phyloP scores from a whole-genome alignment of 2,113 vertebrate species.

The Boulengerochromis microlepis region DNA sequence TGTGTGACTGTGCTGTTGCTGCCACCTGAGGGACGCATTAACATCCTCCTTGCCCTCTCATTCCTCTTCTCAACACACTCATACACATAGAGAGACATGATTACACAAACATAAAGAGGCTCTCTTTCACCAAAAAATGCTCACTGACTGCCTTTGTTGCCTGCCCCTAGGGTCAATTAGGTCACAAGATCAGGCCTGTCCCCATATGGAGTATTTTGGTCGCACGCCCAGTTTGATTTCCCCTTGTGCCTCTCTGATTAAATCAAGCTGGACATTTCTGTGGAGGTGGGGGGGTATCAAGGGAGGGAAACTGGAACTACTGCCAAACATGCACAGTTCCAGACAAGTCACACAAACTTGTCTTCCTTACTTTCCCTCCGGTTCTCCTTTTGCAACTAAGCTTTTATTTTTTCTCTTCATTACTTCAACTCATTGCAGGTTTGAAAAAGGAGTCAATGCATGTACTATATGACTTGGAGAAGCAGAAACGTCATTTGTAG shows the following conservation, averaged over 20 bases:
- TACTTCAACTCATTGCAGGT: not conserved
- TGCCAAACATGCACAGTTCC: conserved; percentile 50
- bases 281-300: conserved; percentile 21
- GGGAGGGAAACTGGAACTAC: not conserved
- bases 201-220: conserved; percentile 38
- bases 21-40: conserved; percentile 57
- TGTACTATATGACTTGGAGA: not conserved
- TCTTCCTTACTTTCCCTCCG: not conserved
- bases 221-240: conserved; percentile 38
- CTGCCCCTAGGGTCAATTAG: not conserved
- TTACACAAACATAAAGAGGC: not conserved
- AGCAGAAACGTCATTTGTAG: conserved; percentile 25
- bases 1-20: conserved; percentile 45
- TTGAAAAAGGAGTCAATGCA: not conserved
- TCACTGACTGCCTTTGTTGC: conserved; percentile 35
- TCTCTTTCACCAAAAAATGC: not conserved
- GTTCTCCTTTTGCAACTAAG: not conserved
- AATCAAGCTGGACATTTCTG: conserved; percentile 65
- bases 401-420: not conserved
- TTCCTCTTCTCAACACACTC: not conserved
- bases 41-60: conserved; percentile 25
- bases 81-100: not conserved
- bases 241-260: conserved; percentile 48
- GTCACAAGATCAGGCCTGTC: conserved; percentile 37
- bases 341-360: conserved; percentile 41